Percentiles rank a stretch among this genome's conserved stretches.
phyloP scores from a whole-genome alignment of 2,797 vertebrate species.

The Triplophysa yarkandensis region DNA sequence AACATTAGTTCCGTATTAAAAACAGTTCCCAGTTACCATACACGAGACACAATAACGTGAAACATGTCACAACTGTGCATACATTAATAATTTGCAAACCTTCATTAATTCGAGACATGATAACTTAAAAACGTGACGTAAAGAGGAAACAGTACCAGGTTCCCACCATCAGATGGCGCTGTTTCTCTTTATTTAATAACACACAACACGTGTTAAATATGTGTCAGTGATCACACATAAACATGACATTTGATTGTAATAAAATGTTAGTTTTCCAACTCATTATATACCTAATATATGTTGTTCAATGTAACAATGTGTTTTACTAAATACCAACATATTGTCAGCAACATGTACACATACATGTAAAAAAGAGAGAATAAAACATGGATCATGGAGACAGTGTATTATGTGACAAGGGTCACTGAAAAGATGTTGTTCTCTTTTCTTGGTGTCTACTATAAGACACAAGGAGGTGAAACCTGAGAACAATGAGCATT shows the following conservation, averaged over 20 bases:
- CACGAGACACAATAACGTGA: background rate
- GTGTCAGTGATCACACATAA: background rate
- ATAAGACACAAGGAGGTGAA: slow-evolving; percentile 5
- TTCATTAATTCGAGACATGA: background rate
- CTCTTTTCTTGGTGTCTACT: background rate
- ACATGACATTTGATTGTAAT: background rate
- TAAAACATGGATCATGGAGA: background rate
- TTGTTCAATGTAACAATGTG: no score
- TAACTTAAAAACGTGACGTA: no score
- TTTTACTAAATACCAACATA: no score
- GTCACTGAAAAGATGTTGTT: slow-evolving; percentile 40
- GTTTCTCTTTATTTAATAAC: background rate
- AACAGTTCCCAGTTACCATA: background rate
- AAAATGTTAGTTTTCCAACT: no score
- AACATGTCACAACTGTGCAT: background rate
- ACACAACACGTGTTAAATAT: background rate
- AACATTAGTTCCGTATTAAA: slow-evolving; percentile 27
- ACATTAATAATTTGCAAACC: background rate
- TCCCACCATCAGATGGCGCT: slow-evolving; percentile 13
- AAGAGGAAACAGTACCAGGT: background rate
- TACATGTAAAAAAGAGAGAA: background rate
- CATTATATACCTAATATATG: no score
- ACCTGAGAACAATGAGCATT: background rate
- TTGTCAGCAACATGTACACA: background rate
- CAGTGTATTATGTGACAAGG: slow-evolving; percentile 3